Conservation (phyloP, 1,140 invertebrate genomes). For the Drosophila tristis region DNA sequence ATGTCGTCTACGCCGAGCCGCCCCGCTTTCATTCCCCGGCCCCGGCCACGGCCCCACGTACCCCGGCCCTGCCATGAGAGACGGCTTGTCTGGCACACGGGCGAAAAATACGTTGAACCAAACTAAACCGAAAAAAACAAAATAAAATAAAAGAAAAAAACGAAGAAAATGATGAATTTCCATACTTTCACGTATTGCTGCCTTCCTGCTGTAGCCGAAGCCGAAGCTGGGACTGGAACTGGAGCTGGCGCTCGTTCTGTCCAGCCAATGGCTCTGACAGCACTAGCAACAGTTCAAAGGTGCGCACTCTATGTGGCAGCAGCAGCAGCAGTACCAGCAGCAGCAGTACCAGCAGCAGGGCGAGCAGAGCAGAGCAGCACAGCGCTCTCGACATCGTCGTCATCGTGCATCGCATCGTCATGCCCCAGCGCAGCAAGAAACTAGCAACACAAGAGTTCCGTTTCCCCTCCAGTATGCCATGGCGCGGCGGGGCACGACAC, state of each 20-base stretch:
- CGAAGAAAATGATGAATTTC: slow-evolving; percentile 74
- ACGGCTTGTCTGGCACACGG: slow-evolving; percentile 40
- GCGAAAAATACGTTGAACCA: slow-evolving; percentile 18
- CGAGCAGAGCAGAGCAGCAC: slow-evolving; percentile 30
- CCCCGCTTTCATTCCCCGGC: slow-evolving; percentile 1
- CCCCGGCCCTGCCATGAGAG: slow-evolving; percentile 30
- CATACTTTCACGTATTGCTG: slow-evolving; percentile 67
- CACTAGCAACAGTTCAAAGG: slow-evolving; percentile 64
- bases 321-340: slow-evolving; percentile 21
- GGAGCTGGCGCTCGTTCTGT: slow-evolving; percentile 50
- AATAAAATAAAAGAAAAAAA: too few species aligned
- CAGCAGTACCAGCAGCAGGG: slow-evolving; percentile 15
- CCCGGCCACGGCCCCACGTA: slow-evolving; percentile 26
- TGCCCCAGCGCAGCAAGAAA: slow-evolving; percentile 56
- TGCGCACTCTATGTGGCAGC: slow-evolving; percentile 27
- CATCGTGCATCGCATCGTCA: slow-evolving; percentile 62
- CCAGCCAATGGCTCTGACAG: slow-evolving; percentile 69
- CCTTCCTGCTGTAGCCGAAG: slow-evolving; percentile 9
- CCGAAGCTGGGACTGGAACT: slow-evolving; percentile 7
- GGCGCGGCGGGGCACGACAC: too few species aligned
- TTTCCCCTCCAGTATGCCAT: slow-evolving; percentile 1
- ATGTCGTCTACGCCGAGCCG: slow-evolving; percentile 57
- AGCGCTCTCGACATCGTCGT: slow-evolving; percentile 23
- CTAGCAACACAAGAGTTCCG: too few species aligned
- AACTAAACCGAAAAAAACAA: slow-evolving; percentile 5